Evolutionary conservation across 2,113 vertebrate genomes (phyloP).

Genomic region (Pseudorhombus dupliciocellatus): DNA sequence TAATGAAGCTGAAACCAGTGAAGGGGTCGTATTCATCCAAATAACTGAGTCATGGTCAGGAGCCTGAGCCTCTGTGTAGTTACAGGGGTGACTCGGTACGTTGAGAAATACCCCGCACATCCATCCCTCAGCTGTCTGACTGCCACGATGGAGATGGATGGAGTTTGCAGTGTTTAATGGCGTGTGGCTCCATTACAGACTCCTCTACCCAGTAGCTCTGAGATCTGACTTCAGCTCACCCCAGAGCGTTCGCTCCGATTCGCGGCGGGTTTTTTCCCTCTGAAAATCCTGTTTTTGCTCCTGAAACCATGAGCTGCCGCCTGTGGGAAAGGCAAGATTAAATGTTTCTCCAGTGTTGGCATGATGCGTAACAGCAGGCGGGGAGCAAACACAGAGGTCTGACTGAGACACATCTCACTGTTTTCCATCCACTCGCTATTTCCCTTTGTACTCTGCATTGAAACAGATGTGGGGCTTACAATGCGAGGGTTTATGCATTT

Average conservation of each 20-base stretch:
- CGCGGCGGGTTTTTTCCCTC: slow-evolving; percentile 18
- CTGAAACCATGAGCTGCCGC: slow-evolving; percentile 24
- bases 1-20: background rate
- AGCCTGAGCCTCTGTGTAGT: background rate
- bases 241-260: slow-evolving; percentile 31
- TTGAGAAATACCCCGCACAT: background rate
- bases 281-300: slow-evolving; percentile 12
- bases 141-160: slow-evolving; percentile 48
- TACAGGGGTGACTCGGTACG: background rate
- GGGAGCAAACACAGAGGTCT: background rate
- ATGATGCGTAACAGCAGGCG: background rate
- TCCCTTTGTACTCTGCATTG: background rate
- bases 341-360: slow-evolving; percentile 33
- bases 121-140: slow-evolving; percentile 28
- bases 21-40: background rate
- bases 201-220: slow-evolving; percentile 18
- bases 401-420: slow-evolving; percentile 2
- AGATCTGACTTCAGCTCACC: slow-evolving; percentile 41
- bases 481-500: background rate
- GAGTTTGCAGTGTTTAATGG: slow-evolving; percentile 50
- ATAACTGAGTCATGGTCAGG: background rate
- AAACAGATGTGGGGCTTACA: slow-evolving; percentile 5
- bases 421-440: background rate
- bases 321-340: slow-evolving; percentile 32
- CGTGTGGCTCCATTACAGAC: slow-evolving; percentile 49